A percentile compares a stretch with the other conserved stretches of the same genome.
Conservation (phyloP, 2,888 invertebrate species). For the Diarsia rubi region DNA sequence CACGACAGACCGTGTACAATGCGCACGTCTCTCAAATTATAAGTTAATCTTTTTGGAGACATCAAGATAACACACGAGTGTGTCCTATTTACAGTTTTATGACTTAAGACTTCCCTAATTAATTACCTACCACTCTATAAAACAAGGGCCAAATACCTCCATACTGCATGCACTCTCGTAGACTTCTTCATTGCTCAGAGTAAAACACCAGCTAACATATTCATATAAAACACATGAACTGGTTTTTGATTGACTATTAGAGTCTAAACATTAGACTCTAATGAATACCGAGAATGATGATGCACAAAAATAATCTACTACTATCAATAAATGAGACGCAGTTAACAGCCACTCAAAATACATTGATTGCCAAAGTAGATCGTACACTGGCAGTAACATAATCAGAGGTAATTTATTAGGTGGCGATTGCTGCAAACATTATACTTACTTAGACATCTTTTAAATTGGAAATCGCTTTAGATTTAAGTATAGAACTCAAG, state of each 20-base stretch:
- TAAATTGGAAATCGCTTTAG: background rate
- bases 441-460: background rate
- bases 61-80: slow-evolving; percentile 50
- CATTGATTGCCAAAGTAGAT: slow-evolving; percentile 10
- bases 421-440: slow-evolving; percentile 5
- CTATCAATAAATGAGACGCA: background rate
- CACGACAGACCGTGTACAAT: slow-evolving; percentile 75
- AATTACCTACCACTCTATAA: background rate
- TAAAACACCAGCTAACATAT: background rate
- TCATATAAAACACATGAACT: slow-evolving; percentile 11
- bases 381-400: background rate
- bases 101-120: background rate
- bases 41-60: slow-evolving; percentile 62
- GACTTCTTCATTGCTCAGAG: background rate
- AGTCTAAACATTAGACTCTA: slow-evolving; percentile 8
- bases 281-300: slow-evolving; percentile 35
- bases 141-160: background rate
- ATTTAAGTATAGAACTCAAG: background rate
- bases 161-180: background rate
- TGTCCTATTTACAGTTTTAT: background rate
- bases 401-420: background rate
- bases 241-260: slow-evolving; percentile 31
- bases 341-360: background rate
- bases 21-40: slow-evolving; percentile 69
- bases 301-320: slow-evolving; percentile 16